Evolutionary conservation across 2,113 vertebrate genomes (phyloP), one percentile per base, ranked within the genome.

Genomic region (Oreocharis arfaki): DNA sequence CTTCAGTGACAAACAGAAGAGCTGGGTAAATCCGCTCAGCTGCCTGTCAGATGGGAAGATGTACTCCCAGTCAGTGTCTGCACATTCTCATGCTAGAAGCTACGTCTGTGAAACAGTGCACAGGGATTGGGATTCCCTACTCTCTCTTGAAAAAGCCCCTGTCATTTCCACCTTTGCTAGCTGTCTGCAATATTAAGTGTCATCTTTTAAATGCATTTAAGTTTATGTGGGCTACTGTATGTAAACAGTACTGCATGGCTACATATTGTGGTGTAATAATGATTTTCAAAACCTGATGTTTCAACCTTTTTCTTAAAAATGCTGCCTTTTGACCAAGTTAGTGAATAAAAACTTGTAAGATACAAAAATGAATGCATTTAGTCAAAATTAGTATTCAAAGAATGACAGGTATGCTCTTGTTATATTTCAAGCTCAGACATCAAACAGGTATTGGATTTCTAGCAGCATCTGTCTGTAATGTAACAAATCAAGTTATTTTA

Each of bases 11-110:
- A 80, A 95, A 83, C 44, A 56, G 75, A 87, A 89, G 63, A 87
- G 70, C 82, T 71, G 61, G 69, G 70, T 71, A 81, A 92, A 89
- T 81, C 76, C 73, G 52, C 75, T 87, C 89, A 96, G 82, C 80
- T 95, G 83, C 50, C 46, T 94, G 74, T 94, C 86, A 92, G 63
- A 92, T 94, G 87, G 75, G 52, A 92, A 71, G 37, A 61, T 81
- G 63, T 55, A n/a, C 14, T 68, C 77, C 8, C 22, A 59, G 3
- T 57, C 10, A 5, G 23, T 44, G 56, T 56, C 74, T 93, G 73
- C 74, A 94, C 50, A 75, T 59, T 47, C 41, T 59, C 17, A 4
- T 93, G 76, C 37, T 83, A 37, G 59, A 56, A 91, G 22, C 57
- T 56, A 55, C 74, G 80, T 85, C 84, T 96, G 69, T 84, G 63